These are phyloP conservation scores for Homalodisca vitripennis DNA, from an alignment of 1,140 invertebrate species.

Conservation along the genomic window DNA sequence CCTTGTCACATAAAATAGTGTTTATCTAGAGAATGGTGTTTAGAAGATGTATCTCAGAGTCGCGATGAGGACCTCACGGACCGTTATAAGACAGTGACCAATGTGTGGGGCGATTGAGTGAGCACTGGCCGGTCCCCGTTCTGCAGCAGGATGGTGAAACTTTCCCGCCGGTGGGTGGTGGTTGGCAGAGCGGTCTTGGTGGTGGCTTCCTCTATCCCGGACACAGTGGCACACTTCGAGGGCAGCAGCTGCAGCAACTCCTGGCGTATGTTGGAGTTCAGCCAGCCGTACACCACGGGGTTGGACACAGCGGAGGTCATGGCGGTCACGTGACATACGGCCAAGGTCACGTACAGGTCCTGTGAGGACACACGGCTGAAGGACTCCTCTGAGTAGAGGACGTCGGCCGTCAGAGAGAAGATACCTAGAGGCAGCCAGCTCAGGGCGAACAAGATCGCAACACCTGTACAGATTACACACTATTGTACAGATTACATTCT, in stretches of 20 bases:
- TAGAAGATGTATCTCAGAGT: too few species aligned
- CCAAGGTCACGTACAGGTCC: constrained; percentile 47
- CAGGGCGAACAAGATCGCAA: constrained; percentile 50
- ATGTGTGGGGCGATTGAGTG: not conserved
- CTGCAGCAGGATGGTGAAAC: not conserved
- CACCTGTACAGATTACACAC: constrained; percentile 39
- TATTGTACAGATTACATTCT: too few species aligned
- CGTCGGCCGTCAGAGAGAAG: constrained; percentile 52
- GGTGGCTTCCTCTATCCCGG: not conserved
- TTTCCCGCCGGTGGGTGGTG: not conserved
- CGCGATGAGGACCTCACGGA: too few species aligned
- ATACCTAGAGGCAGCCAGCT: constrained; percentile 56
- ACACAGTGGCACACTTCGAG: constrained; percentile 11
- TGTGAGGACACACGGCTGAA: constrained; percentile 37
- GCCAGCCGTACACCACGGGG: constrained; percentile 56
- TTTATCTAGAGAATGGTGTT: too few species aligned
- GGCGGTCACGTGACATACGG: constrained; percentile 55
- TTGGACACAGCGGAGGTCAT: constrained; percentile 57
- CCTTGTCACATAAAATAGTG: too few species aligned
- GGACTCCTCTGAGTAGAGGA: constrained; percentile 38
- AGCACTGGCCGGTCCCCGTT: too few species aligned
- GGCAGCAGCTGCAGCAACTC: constrained; percentile 48
- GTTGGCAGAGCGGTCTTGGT: constrained; percentile 9
- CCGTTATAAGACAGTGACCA: not conserved
- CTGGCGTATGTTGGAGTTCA: constrained; percentile 52